Conservation (phyloP, 1,140 invertebrate genomes). For the Neodiprion pinetum region DNA sequence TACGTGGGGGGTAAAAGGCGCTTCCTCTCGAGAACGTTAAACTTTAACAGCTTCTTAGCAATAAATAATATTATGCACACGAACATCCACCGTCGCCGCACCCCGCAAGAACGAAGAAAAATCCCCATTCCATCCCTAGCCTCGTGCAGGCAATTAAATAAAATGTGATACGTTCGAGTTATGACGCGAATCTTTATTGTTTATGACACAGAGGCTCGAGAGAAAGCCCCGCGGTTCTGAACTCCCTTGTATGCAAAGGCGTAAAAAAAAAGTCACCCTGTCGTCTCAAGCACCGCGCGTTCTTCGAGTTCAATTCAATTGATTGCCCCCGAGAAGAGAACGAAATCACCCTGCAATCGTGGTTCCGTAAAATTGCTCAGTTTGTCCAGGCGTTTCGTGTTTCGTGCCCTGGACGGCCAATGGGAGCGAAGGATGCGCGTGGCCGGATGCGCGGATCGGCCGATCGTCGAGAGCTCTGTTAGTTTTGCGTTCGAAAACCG, state of each 20-base stretch:
- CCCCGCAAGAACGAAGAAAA: not conserved
- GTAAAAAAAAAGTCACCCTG: constrained; percentile 38
- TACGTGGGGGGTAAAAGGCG: constrained; percentile 21
- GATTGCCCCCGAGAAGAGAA: too few relatives aligned
- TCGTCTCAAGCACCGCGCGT: not conserved
- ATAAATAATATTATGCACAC: constrained; percentile 64
- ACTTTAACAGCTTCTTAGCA: constrained; percentile 59
- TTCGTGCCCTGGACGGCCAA: too few relatives aligned
- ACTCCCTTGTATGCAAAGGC: constrained; percentile 58
- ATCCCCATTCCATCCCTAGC: constrained; percentile 22
- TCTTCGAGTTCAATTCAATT: too few relatives aligned
- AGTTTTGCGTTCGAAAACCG: too few relatives aligned
- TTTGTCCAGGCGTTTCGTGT: too few relatives aligned
- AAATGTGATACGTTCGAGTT: constrained; percentile 62
- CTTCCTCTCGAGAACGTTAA: constrained; percentile 47
- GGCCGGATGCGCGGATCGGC: too few relatives aligned
- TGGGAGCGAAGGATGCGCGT: too few relatives aligned
- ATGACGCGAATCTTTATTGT: constrained; percentile 62
- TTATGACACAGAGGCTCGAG: constrained; percentile 47
- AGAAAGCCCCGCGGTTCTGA: constrained; percentile 2
- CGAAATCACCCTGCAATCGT: too few relatives aligned
- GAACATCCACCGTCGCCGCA: constrained; percentile 18
- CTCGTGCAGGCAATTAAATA: constrained; percentile 60
- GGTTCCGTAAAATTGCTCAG: too few relatives aligned
- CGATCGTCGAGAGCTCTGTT: too few relatives aligned